These are phyloP conservation scores for Listronotus bonariensis DNA, from an alignment of 1,140 invertebrate species.

Conservation along the genomic window DNA sequence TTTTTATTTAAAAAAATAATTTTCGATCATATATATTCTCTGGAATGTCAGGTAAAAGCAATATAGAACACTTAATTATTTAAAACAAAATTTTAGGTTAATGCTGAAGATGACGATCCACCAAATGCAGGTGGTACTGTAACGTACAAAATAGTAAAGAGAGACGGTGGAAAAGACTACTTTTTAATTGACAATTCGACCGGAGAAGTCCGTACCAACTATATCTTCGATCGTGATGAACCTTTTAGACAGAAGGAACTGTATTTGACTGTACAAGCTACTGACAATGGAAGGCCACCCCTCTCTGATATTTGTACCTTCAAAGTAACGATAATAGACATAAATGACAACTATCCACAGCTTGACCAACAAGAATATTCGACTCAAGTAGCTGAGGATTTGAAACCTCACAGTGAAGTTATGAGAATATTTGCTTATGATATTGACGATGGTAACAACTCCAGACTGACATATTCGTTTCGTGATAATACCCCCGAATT, in stretches of 20 bases:
- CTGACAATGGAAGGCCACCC: constrained; percentile 82
- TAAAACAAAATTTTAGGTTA: constrained; percentile 44
- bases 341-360: constrained; percentile 85
- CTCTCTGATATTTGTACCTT: constrained; percentile 87
- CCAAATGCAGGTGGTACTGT: constrained; percentile 77
- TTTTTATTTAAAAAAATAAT: too few species aligned
- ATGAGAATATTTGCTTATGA: constrained; percentile 88
- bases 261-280: constrained; percentile 79
- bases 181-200: constrained; percentile 77
- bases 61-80: too few species aligned
- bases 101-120: constrained; percentile 67
- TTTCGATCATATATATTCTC: too few species aligned
- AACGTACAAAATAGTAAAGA: constrained; percentile 76
- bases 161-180: constrained; percentile 69
- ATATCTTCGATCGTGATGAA: constrained; percentile 83
- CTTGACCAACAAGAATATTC: constrained; percentile 81
- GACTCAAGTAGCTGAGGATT: constrained; percentile 77
- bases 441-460: constrained; percentile 85
- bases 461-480: constrained; percentile 66
- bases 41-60: too few species aligned
- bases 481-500: constrained; percentile 55
- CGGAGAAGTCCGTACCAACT: constrained; percentile 73
- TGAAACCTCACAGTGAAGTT: constrained; percentile 70
- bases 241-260: constrained; percentile 82
- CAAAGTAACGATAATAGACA: constrained; percentile 83